Evolutionary conservation across 1,140 invertebrate genomes (phyloP), one percentile per base, ranked within the genome.

Genomic region (Daktulosphaira vitifoliae): DNA sequence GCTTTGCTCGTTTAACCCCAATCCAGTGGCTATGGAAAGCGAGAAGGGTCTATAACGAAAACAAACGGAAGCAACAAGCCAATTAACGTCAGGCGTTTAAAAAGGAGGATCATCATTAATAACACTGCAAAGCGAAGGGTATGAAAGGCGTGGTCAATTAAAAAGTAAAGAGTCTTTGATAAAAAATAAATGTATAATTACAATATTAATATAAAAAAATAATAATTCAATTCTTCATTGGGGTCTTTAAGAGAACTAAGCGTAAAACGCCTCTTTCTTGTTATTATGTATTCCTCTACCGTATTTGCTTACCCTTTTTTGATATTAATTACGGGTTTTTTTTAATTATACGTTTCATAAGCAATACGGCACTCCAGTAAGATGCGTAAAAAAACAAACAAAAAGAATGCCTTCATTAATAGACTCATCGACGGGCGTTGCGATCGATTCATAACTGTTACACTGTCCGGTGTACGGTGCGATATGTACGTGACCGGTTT

Each of bases 11-110:
- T 59, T 59, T 59, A 26, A 18, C 4, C 39, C 15, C 20, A 20
- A n/a, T n/a, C 5, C 29, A 11, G 29, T 11, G 29, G 11, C 29
- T 33, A 33, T 33, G 29, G 29, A 33, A 33, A 33, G 29, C 33
- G 6, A 16, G 39, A 46, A 42, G 42, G 42, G 25, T 48, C n/a
- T 13, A 25, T 25, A 16, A 9, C 23, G n/a, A 39, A 59, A 46
- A 59, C 54, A 46, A 59, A 59, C 56, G 56, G 56, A 62, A 62
- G 56, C 56, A 62, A 62, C 56, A 62, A 62, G 56, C 56, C 56
- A 46, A 62, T 62, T 62, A 62, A 62, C 56, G 56, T 62, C 25
- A 38, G 56, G 42, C 56, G 56, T 46, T 62, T 62, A 33, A 62
- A 56, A 62, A 62, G 56, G 56, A 62, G 56, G 56, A 62, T 48